Evolutionary conservation across 1,140 invertebrate species (phyloP), one percentile per base, ranked within the genome.

Genomic region (Philotrypesis tridentata): DNA sequence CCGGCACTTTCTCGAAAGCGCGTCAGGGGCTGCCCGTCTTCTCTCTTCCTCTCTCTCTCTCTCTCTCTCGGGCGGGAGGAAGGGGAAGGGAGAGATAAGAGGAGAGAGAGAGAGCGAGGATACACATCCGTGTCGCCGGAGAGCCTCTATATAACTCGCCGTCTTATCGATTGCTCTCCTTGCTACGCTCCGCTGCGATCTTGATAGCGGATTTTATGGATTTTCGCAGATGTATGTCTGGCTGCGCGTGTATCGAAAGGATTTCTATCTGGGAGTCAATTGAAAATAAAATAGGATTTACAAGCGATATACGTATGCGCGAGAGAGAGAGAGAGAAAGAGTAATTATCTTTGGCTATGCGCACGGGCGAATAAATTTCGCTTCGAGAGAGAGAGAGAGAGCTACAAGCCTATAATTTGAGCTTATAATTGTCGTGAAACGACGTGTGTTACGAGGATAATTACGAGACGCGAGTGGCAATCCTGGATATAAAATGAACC

Each of bases 11-110:
- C 48, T 55, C 48, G 4, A 17, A 71, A n/a, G 37, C 27, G n/a
- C n/a, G 23, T 43, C 25, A 74, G 40, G 85, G 86, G 85, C 86
- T 86, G 21, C 17, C n/a, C n/a, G n/a, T n/a, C n/a, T n/a, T n/a
- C n/a, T 87, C 85, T 78, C 67, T 82, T 87, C 85, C 55, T n/a
- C 55, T 60, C 14, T 65, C 7, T 21, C 5, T 27, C 23, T 55
- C 21, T 25, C 60, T n/a, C 60, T 14, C 5, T 12, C 85, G 86
- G 5, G 33, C 17, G 70, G 3, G 37, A 25, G 21, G 7, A 23
- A 9, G 21, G 4, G 72, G 5, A 5, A 55, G 72, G 43, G 40
- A 74, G 33, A 33, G 70, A 73, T 60, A 25, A 55, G 48, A 55
- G 48, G 17, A 55, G 48, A 55, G n/a, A n/a, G n/a, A n/a, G n/a